Evolutionary conservation across 2,888 invertebrate genomes (phyloP), one percentile per base, ranked within the genome.

Genomic region (Epistrophe grossulariae): DNA sequence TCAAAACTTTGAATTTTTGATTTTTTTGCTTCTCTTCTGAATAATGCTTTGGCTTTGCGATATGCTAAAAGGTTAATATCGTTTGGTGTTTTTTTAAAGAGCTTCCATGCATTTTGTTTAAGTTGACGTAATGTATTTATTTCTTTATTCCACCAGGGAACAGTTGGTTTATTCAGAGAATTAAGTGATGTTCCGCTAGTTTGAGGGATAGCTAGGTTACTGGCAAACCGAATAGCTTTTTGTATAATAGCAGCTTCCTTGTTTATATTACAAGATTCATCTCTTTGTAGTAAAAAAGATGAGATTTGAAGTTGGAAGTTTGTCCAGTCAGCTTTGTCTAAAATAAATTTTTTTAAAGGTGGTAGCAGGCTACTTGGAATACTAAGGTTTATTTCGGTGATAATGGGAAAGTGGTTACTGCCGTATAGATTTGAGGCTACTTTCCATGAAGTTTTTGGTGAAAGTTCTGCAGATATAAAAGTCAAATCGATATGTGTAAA

Each of bases 401-500:
- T 40, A 1, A 60, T 78, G 15, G 78, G 66, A 38, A 48, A 73
- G 28, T 82, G 57, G 31, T 81, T 71, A 24, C 76, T 81, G 13
- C 81, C 70, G 24, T 70, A 62, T 8, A 82, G 45, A 48, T 66
- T 38, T 0, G 43, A 15, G 11, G 64, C 50, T 35, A 64, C 50
- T 11, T 8, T 13, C 72, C 82, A 83, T 17, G 31, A 19, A 4
- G 40, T 66, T 13, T 72, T 64, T 4, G 71, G 3, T 11, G 9
- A 2, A 4, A 83, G 48, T 19, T 78, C 40, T 43, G 82, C 31
- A 0, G 66, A 78, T n/a, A 62, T 60, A 28, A 82, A 55, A 0
- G 71, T 31, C 4, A 82, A 4, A 40, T 77, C 77, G 5, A 71
- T 55, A 31, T 81, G 60, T 11, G 81, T 77, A 31, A 81, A 35